phyloP scores from a whole-genome alignment of 2,113 vertebrate species.

The Colossoma macropomum region DNA sequence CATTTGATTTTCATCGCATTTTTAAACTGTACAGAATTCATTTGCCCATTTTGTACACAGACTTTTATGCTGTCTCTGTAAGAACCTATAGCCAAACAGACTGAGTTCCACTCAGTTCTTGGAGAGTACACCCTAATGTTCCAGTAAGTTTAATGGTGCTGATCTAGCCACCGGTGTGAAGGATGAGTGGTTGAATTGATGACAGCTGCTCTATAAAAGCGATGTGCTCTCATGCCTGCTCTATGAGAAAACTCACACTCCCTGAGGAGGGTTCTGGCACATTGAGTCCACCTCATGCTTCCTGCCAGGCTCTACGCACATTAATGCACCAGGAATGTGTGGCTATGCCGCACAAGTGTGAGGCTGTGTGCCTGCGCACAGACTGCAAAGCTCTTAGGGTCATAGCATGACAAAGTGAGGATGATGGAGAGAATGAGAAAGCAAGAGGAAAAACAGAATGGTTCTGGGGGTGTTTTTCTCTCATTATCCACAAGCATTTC shows the following conservation, averaged over 20 bases:
- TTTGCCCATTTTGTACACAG: background rate
- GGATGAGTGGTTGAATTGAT: slow-evolving; percentile 39
- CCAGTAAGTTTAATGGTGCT: slow-evolving; percentile 30
- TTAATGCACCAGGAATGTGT: slow-evolving; percentile 53
- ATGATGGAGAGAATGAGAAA: slow-evolving; percentile 25
- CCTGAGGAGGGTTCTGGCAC: slow-evolving; percentile 24
- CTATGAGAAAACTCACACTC: slow-evolving; percentile 34
- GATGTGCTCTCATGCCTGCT: slow-evolving; percentile 41
- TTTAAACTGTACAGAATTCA: no score
- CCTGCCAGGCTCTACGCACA: slow-evolving; percentile 45
- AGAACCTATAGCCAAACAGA: background rate
- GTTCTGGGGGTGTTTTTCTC: background rate
- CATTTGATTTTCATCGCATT: no score
- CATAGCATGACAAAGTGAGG: slow-evolving; percentile 12
- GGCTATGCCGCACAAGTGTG: slow-evolving; percentile 22
- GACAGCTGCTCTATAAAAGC: slow-evolving; percentile 55
- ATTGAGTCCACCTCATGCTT: slow-evolving; percentile 42
- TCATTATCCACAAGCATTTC: background rate
- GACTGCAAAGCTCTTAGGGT: background rate
- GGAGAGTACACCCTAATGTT: slow-evolving; percentile 17
- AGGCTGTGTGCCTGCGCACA: background rate
- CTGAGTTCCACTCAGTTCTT: background rate
- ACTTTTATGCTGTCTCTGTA: background rate
- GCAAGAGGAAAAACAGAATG: background rate
- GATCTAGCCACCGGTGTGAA: slow-evolving; percentile 30